Conservation (phyloP, 2,113 vertebrate species). For the Drymodes brunneopygia region DNA sequence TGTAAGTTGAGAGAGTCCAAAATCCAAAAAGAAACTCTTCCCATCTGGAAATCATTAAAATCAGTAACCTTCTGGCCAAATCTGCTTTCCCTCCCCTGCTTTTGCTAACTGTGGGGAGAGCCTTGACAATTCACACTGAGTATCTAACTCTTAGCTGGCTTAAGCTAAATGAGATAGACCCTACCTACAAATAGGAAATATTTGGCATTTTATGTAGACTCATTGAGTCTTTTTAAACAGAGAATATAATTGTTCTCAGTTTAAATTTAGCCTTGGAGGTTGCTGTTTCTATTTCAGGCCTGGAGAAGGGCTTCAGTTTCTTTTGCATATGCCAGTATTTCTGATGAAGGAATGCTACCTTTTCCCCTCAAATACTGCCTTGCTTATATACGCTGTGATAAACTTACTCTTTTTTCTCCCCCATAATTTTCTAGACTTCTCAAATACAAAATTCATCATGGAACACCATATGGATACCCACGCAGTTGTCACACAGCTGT, state of each 20-base stretch:
- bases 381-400: not conserved
- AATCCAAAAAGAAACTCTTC: not conserved
- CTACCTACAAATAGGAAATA: not conserved
- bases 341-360: slow-evolving; percentile 28
- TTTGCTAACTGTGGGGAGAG: not conserved
- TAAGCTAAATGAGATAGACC: not conserved
- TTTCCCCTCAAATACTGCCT: not conserved
- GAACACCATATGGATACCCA: slow-evolving; percentile 45
- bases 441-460: slow-evolving; percentile 1
- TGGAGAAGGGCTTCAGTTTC: not conserved
- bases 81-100: not conserved
- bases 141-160: not conserved
- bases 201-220: not conserved
- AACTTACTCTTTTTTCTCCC: not conserved
- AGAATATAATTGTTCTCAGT: not conserved
- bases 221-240: not conserved
- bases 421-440: not conserved
- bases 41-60: slow-evolving; percentile 1
- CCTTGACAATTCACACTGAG: not conserved
- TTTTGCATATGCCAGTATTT: not conserved
- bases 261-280: not conserved
- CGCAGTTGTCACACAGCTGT: slow-evolving; percentile 59
- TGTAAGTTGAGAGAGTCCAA: not conserved
- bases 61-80: not conserved
- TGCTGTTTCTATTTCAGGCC: not conserved